Base-by-base conservation (phyloP, 2,797 vertebrate genomes). In the Cyprinella venusta region DNA sequence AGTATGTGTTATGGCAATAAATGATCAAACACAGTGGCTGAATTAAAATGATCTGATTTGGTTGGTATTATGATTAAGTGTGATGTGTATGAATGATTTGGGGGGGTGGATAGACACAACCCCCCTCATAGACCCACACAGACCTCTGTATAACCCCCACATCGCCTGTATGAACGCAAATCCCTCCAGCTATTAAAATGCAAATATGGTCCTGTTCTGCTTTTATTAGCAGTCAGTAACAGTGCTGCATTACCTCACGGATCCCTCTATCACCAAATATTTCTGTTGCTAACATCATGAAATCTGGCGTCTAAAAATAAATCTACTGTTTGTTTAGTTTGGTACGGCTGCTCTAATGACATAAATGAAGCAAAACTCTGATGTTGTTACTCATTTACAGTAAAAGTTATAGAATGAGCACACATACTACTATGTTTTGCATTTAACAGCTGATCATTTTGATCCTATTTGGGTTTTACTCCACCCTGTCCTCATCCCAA, bases 131-230 rank as follows among this genome's bases (percentile, higher is more conserved):
- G 72, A 56, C 54, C 80, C 71, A 33, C 50, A 26, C 56, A 77
- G 86, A 84, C 84, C 83, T 86, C 82, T 69, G 69, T 79, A 70
- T 88, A 84, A 85, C 80, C 88, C 86, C 86, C 88, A 84, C 81
- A 48, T 65, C 65, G 56, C 74, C n/a, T 86, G 86, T 85, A 89
- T 86, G n/a, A 87, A 85, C 86, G 79, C 81, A 56, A 86, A 80
- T 78, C 82, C 86, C 82, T 81, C 77, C 74, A 82, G 76, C 85
- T 82, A 87, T 86, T 86, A 84, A 85, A 76, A 89, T 86, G 88
- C 81, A 85, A 89, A 89, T 84, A 77, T 84, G 76, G 71, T 24
- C 74, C 82, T 77, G 67, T 77, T 52, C 84, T 89, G 82, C 80
- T 80, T 86, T 87, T 84, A 84, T 69, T 54, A 65, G 24, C 78